phyloP scores from a whole-genome alignment of 2,888 invertebrate genomes.

The Pogonocherus hispidulus region DNA sequence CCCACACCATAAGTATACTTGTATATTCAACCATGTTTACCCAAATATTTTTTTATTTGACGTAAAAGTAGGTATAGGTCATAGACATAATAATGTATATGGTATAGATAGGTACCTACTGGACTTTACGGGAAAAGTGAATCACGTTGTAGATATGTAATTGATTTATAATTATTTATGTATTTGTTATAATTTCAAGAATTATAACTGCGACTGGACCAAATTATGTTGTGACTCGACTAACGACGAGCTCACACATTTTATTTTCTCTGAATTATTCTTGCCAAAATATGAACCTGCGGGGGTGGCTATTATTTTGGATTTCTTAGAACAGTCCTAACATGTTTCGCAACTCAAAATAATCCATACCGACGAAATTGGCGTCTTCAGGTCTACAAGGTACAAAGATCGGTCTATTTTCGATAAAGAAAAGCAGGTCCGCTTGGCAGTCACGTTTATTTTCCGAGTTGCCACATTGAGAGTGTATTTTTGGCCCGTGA shows the following conservation, averaged over 20 bases:
- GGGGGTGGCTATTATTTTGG: background rate
- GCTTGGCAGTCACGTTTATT: slow-evolving; percentile 13
- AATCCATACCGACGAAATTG: slow-evolving; percentile 7
- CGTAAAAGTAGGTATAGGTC: too few species aligned
- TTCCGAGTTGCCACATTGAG: background rate
- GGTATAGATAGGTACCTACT: too few species aligned
- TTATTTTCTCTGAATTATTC: background rate
- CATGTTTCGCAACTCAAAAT: background rate
- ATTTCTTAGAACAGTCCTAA: background rate
- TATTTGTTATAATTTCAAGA: too few species aligned
- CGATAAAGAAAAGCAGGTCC: background rate
- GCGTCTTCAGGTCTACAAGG: slow-evolving; percentile 19
- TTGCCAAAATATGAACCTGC: background rate
- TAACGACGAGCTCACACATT: background rate
- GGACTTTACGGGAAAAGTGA: too few species aligned
- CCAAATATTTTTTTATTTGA: too few species aligned
- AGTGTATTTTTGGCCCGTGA: slow-evolving; percentile 6
- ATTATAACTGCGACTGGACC: too few species aligned
- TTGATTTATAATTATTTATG: too few species aligned
- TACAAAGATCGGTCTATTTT: slow-evolving; percentile 37
- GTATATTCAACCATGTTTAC: too few species aligned
- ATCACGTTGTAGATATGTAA: too few species aligned
- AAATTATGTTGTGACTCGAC: too few species aligned
- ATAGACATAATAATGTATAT: too few species aligned
- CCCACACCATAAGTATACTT: too few species aligned